A percentile compares a stretch with the other conserved stretches of the same genome.
These are phyloP conservation scores for Lordiphosa andalusiaca DNA, from an alignment of 2,888 invertebrate species.

Conservation along the genomic window DNA sequence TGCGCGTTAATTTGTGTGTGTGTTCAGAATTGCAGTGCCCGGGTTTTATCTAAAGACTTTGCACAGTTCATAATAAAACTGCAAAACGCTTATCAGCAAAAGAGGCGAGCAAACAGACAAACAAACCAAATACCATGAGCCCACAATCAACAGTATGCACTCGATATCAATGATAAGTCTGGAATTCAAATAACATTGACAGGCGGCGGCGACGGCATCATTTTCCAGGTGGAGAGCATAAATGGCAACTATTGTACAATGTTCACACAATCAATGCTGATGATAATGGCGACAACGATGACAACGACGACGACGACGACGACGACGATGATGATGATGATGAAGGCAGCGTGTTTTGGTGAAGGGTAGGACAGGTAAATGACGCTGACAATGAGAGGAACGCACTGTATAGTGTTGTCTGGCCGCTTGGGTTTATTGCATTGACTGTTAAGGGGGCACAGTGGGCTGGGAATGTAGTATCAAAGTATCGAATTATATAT, in stretches of 20 bases:
- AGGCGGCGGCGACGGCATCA: not conserved
- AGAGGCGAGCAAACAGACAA: too few species aligned
- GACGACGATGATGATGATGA: too few species aligned
- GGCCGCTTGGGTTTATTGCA: slow-evolving; percentile 1
- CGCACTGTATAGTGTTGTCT: not conserved
- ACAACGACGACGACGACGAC: slow-evolving; percentile 32
- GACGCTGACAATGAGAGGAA: slow-evolving; percentile 1
- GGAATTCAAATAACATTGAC: not conserved
- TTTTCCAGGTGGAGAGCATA: slow-evolving; percentile 21
- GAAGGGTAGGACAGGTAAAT: not conserved
- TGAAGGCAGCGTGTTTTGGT: too few species aligned
- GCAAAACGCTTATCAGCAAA: too few species aligned
- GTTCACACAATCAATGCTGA: slow-evolving; percentile 53
- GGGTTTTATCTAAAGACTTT: too few species aligned
- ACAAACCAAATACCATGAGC: too few species aligned
- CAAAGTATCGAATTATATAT: too few species aligned
- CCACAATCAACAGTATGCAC: too few species aligned
- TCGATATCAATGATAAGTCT: too few species aligned
- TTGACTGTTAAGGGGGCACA: not conserved
- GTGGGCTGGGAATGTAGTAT: not conserved
- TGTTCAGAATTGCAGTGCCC: too few species aligned
- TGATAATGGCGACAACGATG: slow-evolving; percentile 20
- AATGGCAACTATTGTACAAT: slow-evolving; percentile 50
- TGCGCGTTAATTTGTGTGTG: too few species aligned
- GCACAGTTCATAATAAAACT: too few species aligned